These are phyloP conservation scores for Drosophila truncata DNA, from an alignment of 1,140 invertebrate species.

Conservation along the genomic window DNA sequence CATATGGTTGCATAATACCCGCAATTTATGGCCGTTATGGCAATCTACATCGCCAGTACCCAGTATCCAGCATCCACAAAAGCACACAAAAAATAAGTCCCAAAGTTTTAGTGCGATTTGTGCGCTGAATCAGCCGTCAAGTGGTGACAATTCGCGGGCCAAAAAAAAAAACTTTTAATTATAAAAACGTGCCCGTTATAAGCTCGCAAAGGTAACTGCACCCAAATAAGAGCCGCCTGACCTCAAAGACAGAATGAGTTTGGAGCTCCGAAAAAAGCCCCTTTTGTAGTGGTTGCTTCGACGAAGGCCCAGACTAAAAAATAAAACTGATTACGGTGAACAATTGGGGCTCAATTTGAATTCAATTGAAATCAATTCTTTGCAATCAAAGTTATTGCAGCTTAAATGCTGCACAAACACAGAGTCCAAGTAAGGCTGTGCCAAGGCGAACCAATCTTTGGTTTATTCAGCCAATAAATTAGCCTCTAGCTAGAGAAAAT, in stretches of 20 bases:
- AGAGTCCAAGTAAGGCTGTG: constrained; percentile 15
- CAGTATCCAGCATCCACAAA: constrained; percentile 27
- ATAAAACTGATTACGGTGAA: constrained; percentile 48
- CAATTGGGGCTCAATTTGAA: constrained; percentile 60
- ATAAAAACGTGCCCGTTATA: constrained; percentile 50
- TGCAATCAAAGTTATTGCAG: constrained; percentile 53
- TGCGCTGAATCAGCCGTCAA: constrained; percentile 36
- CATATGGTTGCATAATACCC: constrained; percentile 31
- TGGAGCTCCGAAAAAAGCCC: constrained; percentile 11
- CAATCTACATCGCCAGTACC: constrained; percentile 18
- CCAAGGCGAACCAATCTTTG: constrained; percentile 16
- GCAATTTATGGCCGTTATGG: constrained; percentile 29
- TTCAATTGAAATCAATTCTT: constrained; percentile 52
- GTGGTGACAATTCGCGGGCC: constrained; percentile 33
- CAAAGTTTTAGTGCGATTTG: constrained; percentile 10
- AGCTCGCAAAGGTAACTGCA: constrained; percentile 32
- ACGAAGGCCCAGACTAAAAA: constrained; percentile 17
- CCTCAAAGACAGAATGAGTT: constrained; percentile 36
- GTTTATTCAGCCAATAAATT: constrained; percentile 32
- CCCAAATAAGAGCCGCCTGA: constrained; percentile 39
- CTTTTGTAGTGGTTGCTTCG: background rate
- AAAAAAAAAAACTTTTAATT: constrained; percentile 49
- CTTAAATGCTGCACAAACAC: constrained; percentile 22
- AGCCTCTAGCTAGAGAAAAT: constrained; percentile 8
- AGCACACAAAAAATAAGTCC: constrained; percentile 8